Evolutionary conservation across 2,888 invertebrate species (phyloP), one percentile per base, ranked within the genome.

Genomic region (Adineta ricciae): DNA sequence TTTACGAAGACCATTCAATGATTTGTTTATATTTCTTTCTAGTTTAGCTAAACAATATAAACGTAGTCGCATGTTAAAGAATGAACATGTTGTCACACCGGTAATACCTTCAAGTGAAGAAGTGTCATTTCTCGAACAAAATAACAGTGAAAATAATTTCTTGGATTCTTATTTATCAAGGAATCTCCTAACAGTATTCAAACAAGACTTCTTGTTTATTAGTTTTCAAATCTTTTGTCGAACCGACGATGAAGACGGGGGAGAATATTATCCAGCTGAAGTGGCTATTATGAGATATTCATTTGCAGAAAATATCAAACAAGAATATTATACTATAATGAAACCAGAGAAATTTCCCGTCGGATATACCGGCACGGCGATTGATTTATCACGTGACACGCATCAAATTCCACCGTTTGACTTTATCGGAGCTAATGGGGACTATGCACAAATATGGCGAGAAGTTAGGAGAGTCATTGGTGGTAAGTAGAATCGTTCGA

Each of bases 141-240:
- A 78, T 78, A 41, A 11, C n/a, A 41, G 19, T 41, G 78, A 78
- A 78, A 78, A 38, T 78, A 78, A 41, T 9, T 78, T 38, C 24
- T 78, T 78, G 78, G 78, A 78, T 78, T 41, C 38, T n/a, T 78
- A 41, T 78, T 41, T 78, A 36, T 41, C 38, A 11, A 41, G 14
- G 38, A 41, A 78, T 78, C 78, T 78, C n/a, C 11, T 41, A 14
- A 32, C 38, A 41, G 8, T 78, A 78, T 78, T 41, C 8, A 78
- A 78, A 78, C 8, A 36, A 78, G n/a, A 78, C 41, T 78, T 78
- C 24, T n/a, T 41, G 24, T 78, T 78, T 78, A n/a, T 78, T 24
- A 78, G 21, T 24, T 78, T 78, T 78, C 78, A 78, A 78, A 78
- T 78, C 14, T 78, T 78, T 78, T 78, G 78, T 78, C 38, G 41